Base-by-base conservation (phyloP, 2,113 vertebrate species). In the Poecile atricapillus region DNA sequence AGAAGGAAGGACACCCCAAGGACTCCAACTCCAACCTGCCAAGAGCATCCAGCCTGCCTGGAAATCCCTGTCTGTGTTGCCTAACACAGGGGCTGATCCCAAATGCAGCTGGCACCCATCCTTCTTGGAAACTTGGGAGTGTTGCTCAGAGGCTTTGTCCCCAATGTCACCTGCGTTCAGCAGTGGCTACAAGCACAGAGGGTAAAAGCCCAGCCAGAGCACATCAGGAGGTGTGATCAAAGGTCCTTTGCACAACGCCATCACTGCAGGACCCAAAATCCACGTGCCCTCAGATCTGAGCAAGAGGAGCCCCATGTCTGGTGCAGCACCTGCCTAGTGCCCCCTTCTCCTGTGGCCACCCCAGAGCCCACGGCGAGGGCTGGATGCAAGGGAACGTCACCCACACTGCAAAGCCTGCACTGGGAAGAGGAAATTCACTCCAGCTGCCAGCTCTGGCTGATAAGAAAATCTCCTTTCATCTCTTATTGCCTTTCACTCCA, bases 391-490 rank as follows among this genome's bases (percentile, higher is more conserved):
- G 64, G 22, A 94, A 27, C 63, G 33, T 56, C 76, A 35, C 52
- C 59, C 50, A 67, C 3, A 0, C 64, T 63, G 50, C 87, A 82
- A 56, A 74, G 62, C 25, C 68, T 91, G 63, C 67, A 35, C 28
- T 5, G 0, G 0, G 60, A 37, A 73, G 68, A 63, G 79, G 47
- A 81, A 91, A 94, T 46, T 37, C 50, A 3, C 59, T 63, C 16
- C 69, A 52, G 64, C 53, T 82, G 84, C 91, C 87, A 87, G 44
- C 71, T 80, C 52, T 5, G 21, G 25, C n/a, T 60, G 87, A 95
- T 94, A 94, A 97, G 46, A 24, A 88, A 88, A 89, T 92, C 89
- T 95, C 53, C 27, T 21, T 90, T 81, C 60, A 94, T 90, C 71
- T 84, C 77, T n/a, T 58, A 62, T 5, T 84, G 86, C 76, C 52